These are phyloP conservation scores for Sphaerophoria taeniata DNA, from an alignment of 2,888 invertebrate genomes.

Conservation along the genomic window DNA sequence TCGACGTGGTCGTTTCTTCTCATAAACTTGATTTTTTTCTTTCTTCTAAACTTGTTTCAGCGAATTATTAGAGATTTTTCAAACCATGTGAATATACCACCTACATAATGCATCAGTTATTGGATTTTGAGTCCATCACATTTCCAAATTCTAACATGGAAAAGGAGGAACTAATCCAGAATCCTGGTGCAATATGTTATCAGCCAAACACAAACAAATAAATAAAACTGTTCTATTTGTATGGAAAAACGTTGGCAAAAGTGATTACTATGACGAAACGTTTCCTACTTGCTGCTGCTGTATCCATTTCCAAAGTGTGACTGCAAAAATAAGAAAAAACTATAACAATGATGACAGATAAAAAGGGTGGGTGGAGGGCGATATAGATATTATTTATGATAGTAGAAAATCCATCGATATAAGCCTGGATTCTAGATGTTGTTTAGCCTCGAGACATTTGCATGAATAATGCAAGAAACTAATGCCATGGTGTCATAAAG, in stretches of 20 bases:
- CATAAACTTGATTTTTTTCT: neutral
- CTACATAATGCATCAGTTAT: conserved; percentile 56
- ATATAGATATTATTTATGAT: conserved; percentile 31
- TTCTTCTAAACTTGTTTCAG: conserved; percentile 59
- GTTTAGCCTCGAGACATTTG: conserved; percentile 64
- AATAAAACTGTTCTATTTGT: conserved; percentile 29
- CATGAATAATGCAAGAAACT: conserved; percentile 71
- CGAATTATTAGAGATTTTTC: conserved; percentile 72
- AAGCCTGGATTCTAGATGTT: conserved; percentile 60
- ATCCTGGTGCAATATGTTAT: conserved; percentile 46
- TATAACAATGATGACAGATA: neutral
- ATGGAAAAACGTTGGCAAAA: conserved; percentile 60
- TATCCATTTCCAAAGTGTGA: neutral
- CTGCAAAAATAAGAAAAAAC: neutral
- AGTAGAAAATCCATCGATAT: conserved; percentile 67
- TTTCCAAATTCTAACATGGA: conserved; percentile 1
- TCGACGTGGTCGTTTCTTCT: neutral
- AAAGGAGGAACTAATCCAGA: conserved; percentile 32
- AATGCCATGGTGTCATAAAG: conserved; percentile 70
- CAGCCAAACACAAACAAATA: conserved; percentile 32
- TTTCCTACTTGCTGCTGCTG: conserved; percentile 21
- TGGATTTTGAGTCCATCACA: conserved; percentile 65
- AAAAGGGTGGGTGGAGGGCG: neutral
- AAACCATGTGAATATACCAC: conserved; percentile 56
- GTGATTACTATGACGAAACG: conserved; percentile 63